These are phyloP conservation scores for Nesidiocoris tenuis DNA, from an alignment of 2,888 invertebrate genomes.

Conservation along the genomic window DNA sequence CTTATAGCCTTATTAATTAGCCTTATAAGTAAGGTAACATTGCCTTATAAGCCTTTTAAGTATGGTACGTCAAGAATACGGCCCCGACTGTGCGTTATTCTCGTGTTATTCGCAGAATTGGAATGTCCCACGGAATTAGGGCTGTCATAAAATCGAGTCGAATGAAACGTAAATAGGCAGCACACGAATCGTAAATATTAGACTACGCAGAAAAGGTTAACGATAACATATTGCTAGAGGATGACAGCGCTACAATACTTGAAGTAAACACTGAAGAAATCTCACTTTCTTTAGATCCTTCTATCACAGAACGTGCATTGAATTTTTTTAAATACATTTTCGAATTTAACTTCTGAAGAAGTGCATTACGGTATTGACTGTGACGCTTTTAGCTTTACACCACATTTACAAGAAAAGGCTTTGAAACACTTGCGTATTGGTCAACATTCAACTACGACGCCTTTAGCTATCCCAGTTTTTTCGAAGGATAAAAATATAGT, in stretches of 20 bases:
- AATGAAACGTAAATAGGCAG: not conserved
- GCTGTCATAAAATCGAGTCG: not conserved
- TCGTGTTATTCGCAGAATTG: not conserved
- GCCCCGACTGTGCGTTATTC: too few relatives aligned
- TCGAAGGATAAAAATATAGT: slow-evolving; percentile 1
- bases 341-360: not conserved
- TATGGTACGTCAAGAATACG: too few relatives aligned
- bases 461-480: not conserved
- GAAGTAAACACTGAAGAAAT: not conserved
- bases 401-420: not conserved
- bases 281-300: slow-evolving; percentile 23
- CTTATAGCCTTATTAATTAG: too few relatives aligned
- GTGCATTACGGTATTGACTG: not conserved
- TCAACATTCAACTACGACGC: not conserved
- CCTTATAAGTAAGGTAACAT: too few relatives aligned
- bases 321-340: slow-evolving; percentile 5
- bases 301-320: slow-evolving; percentile 35
- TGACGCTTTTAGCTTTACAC: not conserved
- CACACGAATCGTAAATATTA: not conserved
- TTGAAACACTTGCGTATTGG: slow-evolving; percentile 1
- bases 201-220: not conserved
- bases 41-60: too few relatives aligned
- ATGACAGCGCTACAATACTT: not conserved
- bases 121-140: not conserved
- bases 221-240: not conserved